Evolutionary conservation across 2,797 vertebrate genomes (phyloP), one percentile per base, ranked within the genome.

Genomic region (Halcyon smyrnensis): DNA sequence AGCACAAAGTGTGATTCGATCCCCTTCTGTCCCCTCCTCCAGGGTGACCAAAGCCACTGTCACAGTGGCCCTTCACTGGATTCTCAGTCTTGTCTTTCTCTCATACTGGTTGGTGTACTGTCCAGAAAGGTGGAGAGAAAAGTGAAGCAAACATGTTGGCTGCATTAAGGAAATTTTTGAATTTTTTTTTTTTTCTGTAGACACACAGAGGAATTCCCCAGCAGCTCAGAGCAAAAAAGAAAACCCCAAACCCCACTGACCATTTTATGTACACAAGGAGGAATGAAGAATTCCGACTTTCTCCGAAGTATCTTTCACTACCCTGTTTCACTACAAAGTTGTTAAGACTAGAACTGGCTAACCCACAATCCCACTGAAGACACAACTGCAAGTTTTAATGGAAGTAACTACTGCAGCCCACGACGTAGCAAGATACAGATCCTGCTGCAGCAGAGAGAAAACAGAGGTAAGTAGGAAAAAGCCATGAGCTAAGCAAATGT

Each of bases 381-480:
- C 59, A 81, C 62, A 78, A 75, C 6, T 76, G 32, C 25, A 81
- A 81, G 36, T 81, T 94, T 81, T 71, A 50, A 68, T 50, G 73
- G 63, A 79, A 84, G 39, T 24, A 69, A 30, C 41, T 41, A 63
- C 50, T 30, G 13, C 51, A 93, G 39, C 83, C 69, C 80, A 93
- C 41, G 93, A 74, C 6, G 28, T 1, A 80, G 48, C 71, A 77
- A 91, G 39, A 79, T 27, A 53, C 28, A 84, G 56, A 36, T 87
- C 56, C 24, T 73, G 56, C 51, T 63, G 56, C 70, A 88, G 65
- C 80, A 84, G 65, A 88, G 24, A 70, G 37, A 95, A 95, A 94
- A 90, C 34, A 91, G 43, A 89, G 69, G 27, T 75, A 90, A 73
- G 50, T 53, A 64, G 65, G 87, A 89, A 92, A 93, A 95, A 88